Conservation (phyloP, 2,113 vertebrate genomes). For the Cariama cristata region DNA sequence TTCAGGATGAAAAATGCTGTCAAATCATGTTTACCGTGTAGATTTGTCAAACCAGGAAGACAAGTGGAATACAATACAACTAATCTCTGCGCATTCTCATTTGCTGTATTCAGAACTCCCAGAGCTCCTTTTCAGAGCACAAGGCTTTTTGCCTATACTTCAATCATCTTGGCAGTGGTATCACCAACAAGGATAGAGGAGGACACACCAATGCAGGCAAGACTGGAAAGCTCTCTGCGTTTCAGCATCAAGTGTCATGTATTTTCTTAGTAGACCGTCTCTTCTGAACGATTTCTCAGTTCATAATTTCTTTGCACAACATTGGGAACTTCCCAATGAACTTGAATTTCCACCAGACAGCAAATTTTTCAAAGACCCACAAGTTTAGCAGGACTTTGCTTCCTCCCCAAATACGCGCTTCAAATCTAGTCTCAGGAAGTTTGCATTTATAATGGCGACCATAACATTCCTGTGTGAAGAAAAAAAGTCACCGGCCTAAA, state of each 20-base stretch:
- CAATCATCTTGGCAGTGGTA: not conserved
- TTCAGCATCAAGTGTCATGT: not conserved
- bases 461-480: not conserved
- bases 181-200: not conserved
- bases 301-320: not conserved
- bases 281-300: not conserved
- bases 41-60: not conserved
- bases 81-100: not conserved
- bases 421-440: not conserved
- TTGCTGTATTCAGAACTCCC: not conserved
- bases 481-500: not conserved
- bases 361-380: not conserved
- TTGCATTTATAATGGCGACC: not conserved
- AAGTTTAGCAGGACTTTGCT: not conserved
- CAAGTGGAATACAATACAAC: not conserved
- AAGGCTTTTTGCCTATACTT: not conserved
- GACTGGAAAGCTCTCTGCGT: not conserved
- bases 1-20: conserved; percentile 17
- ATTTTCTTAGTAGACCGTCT: not conserved
- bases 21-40: not conserved
- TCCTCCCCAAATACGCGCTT: rapidly evolving
- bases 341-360: not conserved
- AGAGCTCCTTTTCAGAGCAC: not conserved
- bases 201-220: not conserved
- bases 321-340: not conserved